Conservation (phyloP, 2,113 vertebrate genomes). For the Odontophorus gujanensis region DNA sequence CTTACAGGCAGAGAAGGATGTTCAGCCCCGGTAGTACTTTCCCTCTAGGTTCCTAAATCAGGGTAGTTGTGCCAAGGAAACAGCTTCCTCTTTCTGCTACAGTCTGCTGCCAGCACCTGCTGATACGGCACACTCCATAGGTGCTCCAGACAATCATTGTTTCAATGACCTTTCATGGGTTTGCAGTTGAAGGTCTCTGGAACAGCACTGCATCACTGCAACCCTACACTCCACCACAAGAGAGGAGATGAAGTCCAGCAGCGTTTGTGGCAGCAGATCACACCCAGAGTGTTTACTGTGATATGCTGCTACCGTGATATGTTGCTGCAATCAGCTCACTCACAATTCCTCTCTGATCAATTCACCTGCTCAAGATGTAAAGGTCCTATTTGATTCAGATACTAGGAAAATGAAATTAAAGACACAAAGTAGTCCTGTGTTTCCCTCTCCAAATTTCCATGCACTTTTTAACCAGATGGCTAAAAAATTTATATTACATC, state of each 20-base stretch:
- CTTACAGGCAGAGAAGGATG: background rate
- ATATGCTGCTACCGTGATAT: background rate
- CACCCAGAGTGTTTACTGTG: background rate
- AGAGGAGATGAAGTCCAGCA: background rate
- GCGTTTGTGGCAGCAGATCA: background rate
- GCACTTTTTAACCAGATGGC: background rate
- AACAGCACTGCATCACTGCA: background rate
- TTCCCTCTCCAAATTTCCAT: background rate
- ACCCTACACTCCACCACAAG: background rate
- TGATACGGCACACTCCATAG: background rate
- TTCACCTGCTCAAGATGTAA: background rate
- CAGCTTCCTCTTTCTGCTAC: background rate
- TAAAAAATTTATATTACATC: background rate
- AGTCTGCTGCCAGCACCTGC: background rate
- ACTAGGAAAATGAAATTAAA: background rate
- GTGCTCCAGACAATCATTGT: background rate
- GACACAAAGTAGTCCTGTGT: background rate
- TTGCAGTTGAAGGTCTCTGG: background rate
- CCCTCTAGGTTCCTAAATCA: background rate
- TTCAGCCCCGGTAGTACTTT: background rate
- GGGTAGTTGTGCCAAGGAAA: background rate
- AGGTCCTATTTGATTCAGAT: accelerated
- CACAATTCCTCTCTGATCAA: background rate
- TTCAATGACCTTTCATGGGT: background rate
- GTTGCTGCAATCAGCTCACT: background rate